Base-by-base conservation (phyloP, 2,888 invertebrate genomes). In the Chrysomela aeneicollis region DNA sequence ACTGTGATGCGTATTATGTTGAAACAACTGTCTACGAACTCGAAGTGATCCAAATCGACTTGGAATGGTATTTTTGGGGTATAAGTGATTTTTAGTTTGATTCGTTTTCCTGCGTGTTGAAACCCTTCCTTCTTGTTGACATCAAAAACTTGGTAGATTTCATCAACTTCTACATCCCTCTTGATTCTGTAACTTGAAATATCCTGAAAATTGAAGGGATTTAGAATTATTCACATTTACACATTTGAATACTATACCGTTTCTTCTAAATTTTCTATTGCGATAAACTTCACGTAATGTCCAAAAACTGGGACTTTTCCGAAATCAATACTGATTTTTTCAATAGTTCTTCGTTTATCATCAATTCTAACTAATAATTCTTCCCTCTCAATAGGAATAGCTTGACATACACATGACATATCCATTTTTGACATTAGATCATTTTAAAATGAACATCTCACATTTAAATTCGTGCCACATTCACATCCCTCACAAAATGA, bases 121-220 rank as follows among this genome's bases (percentile, higher is more conserved):
- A 69, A 67, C 73, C 80, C 80, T 2, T 77, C 73, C 26, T 77
- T 77, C 59, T 76, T 71, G 42, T 75, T 71, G 8, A 82, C 75
- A 67, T 78, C 72, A 64, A 84, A 84, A 8, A 77, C 78, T 30
- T 78, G 71, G 61, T 82, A 81, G 61, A 82, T 69, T 0, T 79
- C 77, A 55, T 65, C 59, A 6, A 52, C 21, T 4, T 51, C 37
- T 1, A 59, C 17, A 18, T 67, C 59, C 50, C 63, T 63, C 49
- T 55, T 68, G 19, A 74, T 70, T 18, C 21, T 63, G 50, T 70
- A 74, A 35, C 46, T 67, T 3, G 67, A 17, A 1, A 47, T 46
- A 30, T 63, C 63, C 66, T 66, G 55, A 30, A 59, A 22, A 42
- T 15, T 3, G 0, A 12, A 15, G 12, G 12, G 2, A 30, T 15